A percentile compares a stretch with the other conserved stretches of the same genome.
These are phyloP conservation scores for Callipepla squamata DNA, from an alignment of 2,113 vertebrate species.

Conservation along the genomic window DNA sequence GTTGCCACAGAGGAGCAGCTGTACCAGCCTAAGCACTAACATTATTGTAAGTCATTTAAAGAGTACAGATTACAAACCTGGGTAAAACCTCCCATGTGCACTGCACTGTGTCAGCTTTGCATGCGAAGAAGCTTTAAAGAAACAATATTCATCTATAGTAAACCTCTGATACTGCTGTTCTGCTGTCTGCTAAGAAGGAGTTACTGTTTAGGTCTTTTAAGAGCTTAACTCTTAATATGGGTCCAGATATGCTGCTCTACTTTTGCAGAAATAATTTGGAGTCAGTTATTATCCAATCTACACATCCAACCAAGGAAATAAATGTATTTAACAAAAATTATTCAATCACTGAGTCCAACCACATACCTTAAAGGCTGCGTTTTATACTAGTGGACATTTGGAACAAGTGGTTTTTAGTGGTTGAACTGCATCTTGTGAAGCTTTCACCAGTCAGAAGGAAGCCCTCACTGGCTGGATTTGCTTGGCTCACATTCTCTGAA, in stretches of 20 bases:
- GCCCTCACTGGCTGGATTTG: background rate
- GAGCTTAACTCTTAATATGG: background rate
- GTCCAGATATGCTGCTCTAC: background rate
- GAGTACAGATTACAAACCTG: background rate
- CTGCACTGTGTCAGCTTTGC: background rate
- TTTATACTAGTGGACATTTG: background rate
- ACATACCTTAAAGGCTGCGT: background rate
- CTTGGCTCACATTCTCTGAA: background rate
- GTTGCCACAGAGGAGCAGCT: background rate
- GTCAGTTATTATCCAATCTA: background rate
- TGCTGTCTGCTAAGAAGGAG: background rate
- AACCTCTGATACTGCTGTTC: background rate
- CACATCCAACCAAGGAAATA: background rate
- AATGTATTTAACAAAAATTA: background rate
- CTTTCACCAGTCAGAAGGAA: background rate
- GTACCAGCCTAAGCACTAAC: background rate
- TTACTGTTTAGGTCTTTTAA: background rate
- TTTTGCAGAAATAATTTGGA: background rate
- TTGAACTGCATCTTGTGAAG: background rate
- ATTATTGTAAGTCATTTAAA: background rate
- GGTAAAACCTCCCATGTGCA: accelerated
- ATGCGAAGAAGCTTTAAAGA: background rate
- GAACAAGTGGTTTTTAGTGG: background rate
- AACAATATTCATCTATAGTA: background rate
- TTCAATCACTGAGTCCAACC: background rate